Conservation (phyloP, 2,888 invertebrate genomes). For the Apeira syringaria region DNA sequence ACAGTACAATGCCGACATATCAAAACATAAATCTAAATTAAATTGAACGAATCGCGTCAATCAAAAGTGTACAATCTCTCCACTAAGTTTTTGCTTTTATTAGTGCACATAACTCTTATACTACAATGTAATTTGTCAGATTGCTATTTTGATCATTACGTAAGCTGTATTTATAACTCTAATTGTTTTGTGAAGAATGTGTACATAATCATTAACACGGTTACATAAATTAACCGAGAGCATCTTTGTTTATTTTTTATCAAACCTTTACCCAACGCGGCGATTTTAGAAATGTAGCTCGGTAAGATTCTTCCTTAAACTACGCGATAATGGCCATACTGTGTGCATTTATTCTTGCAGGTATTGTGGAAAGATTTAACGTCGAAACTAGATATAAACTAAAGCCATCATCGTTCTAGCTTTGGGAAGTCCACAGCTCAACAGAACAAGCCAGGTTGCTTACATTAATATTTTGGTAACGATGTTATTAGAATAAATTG, state of each 20-base stretch:
- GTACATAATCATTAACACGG: constrained; percentile 23
- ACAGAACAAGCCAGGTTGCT: too few relatives aligned
- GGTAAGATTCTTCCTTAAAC: too few relatives aligned
- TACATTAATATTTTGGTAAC: too few relatives aligned
- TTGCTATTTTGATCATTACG: constrained; percentile 16
- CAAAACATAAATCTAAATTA: constrained; percentile 31
- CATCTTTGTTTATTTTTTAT: constrained; percentile 28
- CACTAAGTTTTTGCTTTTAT: constrained; percentile 11
- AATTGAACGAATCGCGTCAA: constrained; percentile 29
- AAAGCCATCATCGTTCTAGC: too few relatives aligned
- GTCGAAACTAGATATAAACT: too few relatives aligned
- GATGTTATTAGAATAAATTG: too few relatives aligned
- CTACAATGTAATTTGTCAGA: constrained; percentile 18
- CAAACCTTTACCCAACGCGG: constrained; percentile 34
- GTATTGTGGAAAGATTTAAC: too few relatives aligned
- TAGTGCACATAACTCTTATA: neutral
- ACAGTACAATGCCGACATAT: constrained; percentile 19
- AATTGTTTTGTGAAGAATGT: constrained; percentile 18
- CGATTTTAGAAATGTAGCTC: constrained; percentile 30
- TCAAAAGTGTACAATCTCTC: constrained; percentile 25
- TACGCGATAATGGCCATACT: too few relatives aligned
- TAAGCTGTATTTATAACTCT: constrained; percentile 15
- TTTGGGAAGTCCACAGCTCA: too few relatives aligned
- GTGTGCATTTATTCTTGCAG: too few relatives aligned
- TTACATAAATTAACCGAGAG: constrained; percentile 32